Conservation (phyloP, 2,113 vertebrate species). For the Calidris pygmaea region DNA sequence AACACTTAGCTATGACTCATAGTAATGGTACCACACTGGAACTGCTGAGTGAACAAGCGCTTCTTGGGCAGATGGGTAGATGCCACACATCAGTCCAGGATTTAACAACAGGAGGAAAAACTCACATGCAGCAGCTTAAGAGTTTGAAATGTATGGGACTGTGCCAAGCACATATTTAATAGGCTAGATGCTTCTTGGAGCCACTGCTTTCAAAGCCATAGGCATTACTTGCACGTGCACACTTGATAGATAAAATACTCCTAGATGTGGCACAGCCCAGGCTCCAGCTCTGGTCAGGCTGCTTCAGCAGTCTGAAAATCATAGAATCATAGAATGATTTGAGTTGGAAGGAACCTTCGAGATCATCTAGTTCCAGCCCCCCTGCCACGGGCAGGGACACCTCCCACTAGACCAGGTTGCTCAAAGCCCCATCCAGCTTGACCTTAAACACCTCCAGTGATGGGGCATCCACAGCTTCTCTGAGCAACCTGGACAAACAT, state of each 20-base stretch:
- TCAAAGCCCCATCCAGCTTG: not conserved
- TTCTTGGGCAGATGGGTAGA: not conserved
- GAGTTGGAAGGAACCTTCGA: not conserved
- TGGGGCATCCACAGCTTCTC: not conserved
- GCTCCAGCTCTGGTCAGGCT: not conserved
- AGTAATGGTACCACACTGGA: not conserved
- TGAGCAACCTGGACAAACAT: not conserved
- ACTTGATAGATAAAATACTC: not conserved
- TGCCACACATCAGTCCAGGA: not conserved
- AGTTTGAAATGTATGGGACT: not conserved
- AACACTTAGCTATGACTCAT: not conserved
- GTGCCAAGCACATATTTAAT: not conserved
- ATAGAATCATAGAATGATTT: not conserved
- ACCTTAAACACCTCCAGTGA: not conserved
- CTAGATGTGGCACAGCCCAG: not conserved
- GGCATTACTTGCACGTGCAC: not conserved
- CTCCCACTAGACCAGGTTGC: not conserved
- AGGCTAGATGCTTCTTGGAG: not conserved
- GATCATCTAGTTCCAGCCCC: not conserved
- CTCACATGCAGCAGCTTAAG: not conserved
- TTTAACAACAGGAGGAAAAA: not conserved
- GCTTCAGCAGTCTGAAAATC: not conserved
- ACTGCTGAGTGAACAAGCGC: not conserved
- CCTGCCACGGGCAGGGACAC: not conserved
- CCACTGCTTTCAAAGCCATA: not conserved